phyloP scores from a whole-genome alignment of 2,113 vertebrate species.

The mouse (Mus musculus) region GRCm39 chr9:50606001-50606500 shows the following conservation, averaged over 20 bases:
- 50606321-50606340: not conserved
- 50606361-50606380: not conserved
- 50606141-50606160: not conserved
- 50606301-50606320: not conserved
- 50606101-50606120: too few relatives aligned
- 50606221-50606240: not conserved
- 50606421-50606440: not conserved
- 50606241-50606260: not conserved
- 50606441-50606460: not conserved
- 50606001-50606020: too few relatives aligned
- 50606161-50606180: not conserved
- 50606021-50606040: too few relatives aligned
- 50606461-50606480: constrained; percentile 1
- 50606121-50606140: not conserved
- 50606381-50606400: not conserved
- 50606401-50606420: not conserved
- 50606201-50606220: not conserved
- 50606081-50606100: too few relatives aligned
- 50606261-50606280: not conserved
- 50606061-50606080: too few relatives aligned
- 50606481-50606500: constrained; percentile 11
- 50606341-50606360: not conserved
- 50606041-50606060: too few relatives aligned
- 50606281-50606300: not conserved
- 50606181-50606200: not conserved